Evolutionary conservation across 53 echinoderm and acorn worm species (phyloP).

Genomic region (Glandiceps talaboti): DNA sequence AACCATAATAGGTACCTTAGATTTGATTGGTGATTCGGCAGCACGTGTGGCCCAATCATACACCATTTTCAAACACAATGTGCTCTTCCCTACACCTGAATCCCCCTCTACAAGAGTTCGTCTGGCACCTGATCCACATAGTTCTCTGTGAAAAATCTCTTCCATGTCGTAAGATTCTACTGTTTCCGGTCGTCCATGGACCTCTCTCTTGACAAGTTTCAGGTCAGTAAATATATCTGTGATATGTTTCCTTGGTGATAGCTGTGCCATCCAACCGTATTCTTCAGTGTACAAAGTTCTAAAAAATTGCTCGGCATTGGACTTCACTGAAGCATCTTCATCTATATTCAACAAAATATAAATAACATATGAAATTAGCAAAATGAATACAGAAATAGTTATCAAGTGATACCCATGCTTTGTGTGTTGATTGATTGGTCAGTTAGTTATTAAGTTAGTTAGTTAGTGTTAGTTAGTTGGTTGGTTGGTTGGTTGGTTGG

Average conservation of each 20-base stretch:
- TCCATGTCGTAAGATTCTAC: neutral
- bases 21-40: neutral
- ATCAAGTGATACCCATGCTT: too few relatives aligned
- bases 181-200: neutral
- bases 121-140: neutral
- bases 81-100: neutral
- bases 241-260: neutral
- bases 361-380: too few relatives aligned
- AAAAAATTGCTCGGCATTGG: neutral
- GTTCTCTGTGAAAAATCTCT: neutral
- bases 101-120: neutral
- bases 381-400: too few relatives aligned
- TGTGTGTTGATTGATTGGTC: too few relatives aligned
- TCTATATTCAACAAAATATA: neutral
- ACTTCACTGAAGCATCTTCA: neutral
- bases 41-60: neutral
- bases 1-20: neutral
- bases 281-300: neutral
- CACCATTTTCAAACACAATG: neutral
- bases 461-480: too few relatives aligned
- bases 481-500: too few relatives aligned
- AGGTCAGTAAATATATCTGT: neutral
- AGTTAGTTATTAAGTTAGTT: too few relatives aligned
- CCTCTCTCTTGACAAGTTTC: neutral
- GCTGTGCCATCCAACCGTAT: neutral